Conservation (phyloP, 2,113 vertebrate species). For the Passerina amoena region DNA sequence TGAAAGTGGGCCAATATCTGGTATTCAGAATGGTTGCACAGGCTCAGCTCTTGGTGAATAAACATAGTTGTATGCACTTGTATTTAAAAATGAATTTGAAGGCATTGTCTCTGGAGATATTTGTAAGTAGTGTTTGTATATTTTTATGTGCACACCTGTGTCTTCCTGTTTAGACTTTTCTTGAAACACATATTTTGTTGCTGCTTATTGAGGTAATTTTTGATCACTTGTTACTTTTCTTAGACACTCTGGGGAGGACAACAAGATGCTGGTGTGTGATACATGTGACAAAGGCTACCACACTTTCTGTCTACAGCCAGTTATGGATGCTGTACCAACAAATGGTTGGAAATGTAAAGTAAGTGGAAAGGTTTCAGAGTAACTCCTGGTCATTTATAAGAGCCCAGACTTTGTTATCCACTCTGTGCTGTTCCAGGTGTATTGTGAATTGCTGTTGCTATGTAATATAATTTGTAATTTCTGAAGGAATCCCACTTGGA, state of each 20-base stretch:
- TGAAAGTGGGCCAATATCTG: background rate
- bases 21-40: background rate
- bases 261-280: slow-evolving; percentile 90
- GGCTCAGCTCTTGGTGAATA: background rate
- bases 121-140: background rate
- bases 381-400: background rate
- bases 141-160: background rate
- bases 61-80: background rate
- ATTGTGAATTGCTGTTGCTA: fast-evolving
- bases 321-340: slow-evolving; percentile 86
- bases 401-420: background rate
- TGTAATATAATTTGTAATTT: background rate
- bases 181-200: background rate
- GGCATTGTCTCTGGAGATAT: background rate
- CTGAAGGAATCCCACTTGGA: background rate
- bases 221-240: slow-evolving; percentile 38
- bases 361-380: slow-evolving; percentile 42
- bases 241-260: slow-evolving; percentile 89
- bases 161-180: background rate
- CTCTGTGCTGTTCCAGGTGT: background rate
- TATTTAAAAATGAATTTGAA: background rate
- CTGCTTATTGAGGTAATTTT: background rate
- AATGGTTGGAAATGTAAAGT: slow-evolving; percentile 96
- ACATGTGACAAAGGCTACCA: slow-evolving; percentile 96
- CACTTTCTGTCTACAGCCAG: slow-evolving; percentile 90